These are phyloP conservation scores for Panurus biarmicus DNA, from an alignment of 2,113 vertebrate genomes.

Conservation along the genomic window DNA sequence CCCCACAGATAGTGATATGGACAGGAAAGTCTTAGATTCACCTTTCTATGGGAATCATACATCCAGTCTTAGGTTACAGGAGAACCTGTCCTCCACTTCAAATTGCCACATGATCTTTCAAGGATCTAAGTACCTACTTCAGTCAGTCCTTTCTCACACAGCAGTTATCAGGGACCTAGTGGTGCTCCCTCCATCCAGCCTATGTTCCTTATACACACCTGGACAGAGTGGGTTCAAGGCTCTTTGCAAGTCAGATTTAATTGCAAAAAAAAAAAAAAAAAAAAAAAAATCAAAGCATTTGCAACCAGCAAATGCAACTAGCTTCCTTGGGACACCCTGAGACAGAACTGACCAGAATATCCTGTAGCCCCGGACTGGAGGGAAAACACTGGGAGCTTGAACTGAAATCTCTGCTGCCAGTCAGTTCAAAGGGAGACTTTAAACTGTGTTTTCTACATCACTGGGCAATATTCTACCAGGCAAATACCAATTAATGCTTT, in stretches of 20 bases:
- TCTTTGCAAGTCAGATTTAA: not conserved
- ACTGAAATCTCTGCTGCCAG: not conserved
- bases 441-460: not conserved
- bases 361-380: not conserved
- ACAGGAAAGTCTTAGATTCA: not conserved
- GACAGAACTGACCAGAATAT: not conserved
- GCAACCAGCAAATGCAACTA: not conserved
- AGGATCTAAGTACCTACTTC: not conserved
- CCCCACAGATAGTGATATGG: not conserved
- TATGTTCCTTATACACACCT: not conserved
- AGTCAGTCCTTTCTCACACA: not conserved
- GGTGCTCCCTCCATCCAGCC: not conserved
- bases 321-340: not conserved
- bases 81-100: not conserved
- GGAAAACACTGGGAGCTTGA: not conserved
- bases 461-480: not conserved
- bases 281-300: too few species aligned
- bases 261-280: too few species aligned
- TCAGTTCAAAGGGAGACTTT: not conserved
- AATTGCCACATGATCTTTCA: not conserved
- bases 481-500: not conserved
- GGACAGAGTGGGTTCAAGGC: not conserved
- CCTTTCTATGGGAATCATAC: not conserved
- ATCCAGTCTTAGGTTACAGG: not conserved
- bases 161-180: not conserved